phyloP scores from a whole-genome alignment of 2,888 invertebrate species.

The Eupithecia centaureata region DNA sequence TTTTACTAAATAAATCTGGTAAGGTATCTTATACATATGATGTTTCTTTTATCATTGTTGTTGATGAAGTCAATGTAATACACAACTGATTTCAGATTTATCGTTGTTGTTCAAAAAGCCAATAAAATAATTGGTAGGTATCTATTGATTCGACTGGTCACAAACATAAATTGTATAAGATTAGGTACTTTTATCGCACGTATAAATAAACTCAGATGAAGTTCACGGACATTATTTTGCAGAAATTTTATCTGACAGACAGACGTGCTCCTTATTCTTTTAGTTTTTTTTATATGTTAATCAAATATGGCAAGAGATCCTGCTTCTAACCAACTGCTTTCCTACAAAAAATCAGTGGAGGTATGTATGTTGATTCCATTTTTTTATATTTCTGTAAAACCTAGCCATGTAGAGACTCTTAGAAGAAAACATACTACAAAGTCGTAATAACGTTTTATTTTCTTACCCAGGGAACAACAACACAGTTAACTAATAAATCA shows the following conservation, averaged over 20 bases:
- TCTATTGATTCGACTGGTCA: constrained; percentile 15
- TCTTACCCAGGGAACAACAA: constrained; percentile 18
- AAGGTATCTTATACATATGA: too few relatives aligned
- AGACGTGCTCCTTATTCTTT: constrained; percentile 56
- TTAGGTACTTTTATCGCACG: constrained; percentile 29
- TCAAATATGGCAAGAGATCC: constrained; percentile 79
- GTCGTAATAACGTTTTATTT: neutral
- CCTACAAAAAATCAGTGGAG: constrained; percentile 84
- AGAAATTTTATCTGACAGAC: constrained; percentile 20
- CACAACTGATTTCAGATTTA: neutral
- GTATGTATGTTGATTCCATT: constrained; percentile 65
- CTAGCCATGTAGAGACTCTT: too few relatives aligned
- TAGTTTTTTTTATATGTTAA: constrained; percentile 16
- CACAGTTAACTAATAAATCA: constrained; percentile 89
- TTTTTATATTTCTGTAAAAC: neutral
- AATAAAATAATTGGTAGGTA: constrained; percentile 15
- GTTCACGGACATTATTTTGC: neutral
- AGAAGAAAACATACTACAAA: neutral
- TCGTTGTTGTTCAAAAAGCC: constrained; percentile 4
- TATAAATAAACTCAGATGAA: constrained; percentile 28
- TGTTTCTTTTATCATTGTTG: too few relatives aligned
- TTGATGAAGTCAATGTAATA: too few relatives aligned
- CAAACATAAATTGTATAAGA: constrained; percentile 21
- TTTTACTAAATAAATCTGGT: neutral
- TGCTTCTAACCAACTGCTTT: constrained; percentile 85